Evolutionary conservation across 2,113 vertebrate species (phyloP), one percentile per base, ranked within the genome.

Genomic region (Chloropsis hardwickii): DNA sequence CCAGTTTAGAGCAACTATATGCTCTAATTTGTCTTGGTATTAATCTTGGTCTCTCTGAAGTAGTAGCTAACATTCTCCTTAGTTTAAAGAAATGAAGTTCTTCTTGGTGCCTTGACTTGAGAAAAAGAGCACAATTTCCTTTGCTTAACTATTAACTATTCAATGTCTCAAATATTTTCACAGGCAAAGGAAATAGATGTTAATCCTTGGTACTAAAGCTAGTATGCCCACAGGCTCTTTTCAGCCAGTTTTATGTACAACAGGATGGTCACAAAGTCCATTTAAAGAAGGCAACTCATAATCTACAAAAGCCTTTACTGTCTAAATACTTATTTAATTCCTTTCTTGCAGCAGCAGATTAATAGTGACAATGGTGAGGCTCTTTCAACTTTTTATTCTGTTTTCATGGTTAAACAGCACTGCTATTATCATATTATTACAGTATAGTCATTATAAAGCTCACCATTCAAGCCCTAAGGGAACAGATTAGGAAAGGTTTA

Each of bases 131-230:
- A 10, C 21, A 4, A 39, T 65, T 86, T 73, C 13, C 28, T 76
- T 65, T 81, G 23, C 31, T 72, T 84, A 94, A 40, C 57, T 58
- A 67, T 72, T 62, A 37, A 37, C 37, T 37, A 81, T 88, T 74
- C 27, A 7, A 64, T 56, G 37, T 56, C 61, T 79, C 76, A 94
- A 84, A 61, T 61, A 82, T 76, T 81, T 96, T 92, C 92, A 66
- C 2, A 83, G 57, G 71, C n/a, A 96, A 96, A 97, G 71, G 50
- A 96, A 95, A 89, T 39, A 28, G 28, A 72, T 92, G 69, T 15
- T 92, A 58, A 80, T 65, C 81, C 60, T 86, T 91, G 70, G 77
- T 86, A 90, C 64, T 85, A 82, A 80, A 87, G 72, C 11, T 35
- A 78, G 31, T 48, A 77, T 53, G 28, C 7, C 23, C 77, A 56